Evolutionary conservation across 2,888 invertebrate species (phyloP).

Genomic region (Calameuta filiformis): DNA sequence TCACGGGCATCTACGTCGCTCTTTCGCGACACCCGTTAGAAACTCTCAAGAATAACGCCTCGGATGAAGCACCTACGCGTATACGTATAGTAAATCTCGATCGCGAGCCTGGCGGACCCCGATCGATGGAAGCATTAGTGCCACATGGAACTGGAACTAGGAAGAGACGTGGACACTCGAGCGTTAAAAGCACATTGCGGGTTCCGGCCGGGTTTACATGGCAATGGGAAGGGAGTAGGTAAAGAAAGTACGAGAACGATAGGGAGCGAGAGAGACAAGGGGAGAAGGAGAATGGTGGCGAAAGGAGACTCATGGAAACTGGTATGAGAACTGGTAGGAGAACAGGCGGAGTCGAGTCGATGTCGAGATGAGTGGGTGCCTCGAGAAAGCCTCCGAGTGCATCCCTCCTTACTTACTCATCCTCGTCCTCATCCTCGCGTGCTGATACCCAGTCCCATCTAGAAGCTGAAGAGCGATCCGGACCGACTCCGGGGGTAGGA

Average conservation of each 20-base stretch:
- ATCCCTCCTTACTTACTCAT: constrained; percentile 24
- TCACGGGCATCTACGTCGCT: background rate
- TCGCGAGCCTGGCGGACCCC: background rate
- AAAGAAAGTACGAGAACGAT: background rate
- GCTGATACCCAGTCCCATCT: constrained; percentile 18
- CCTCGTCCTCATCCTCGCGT: constrained; percentile 4
- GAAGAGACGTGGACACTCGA: constrained; percentile 39
- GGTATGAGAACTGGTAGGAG: constrained; percentile 16
- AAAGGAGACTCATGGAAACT: background rate
- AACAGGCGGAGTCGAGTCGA: constrained; percentile 36
- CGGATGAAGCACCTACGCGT: background rate
- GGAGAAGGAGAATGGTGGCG: background rate
- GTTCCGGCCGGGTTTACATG: constrained; percentile 28
- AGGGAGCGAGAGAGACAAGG: background rate
- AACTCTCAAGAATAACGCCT: background rate
- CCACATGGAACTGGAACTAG: constrained; percentile 27
- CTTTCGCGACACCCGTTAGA: background rate
- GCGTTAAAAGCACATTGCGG: constrained; percentile 42
- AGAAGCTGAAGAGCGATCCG: constrained; percentile 2
- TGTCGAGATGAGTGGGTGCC: constrained; percentile 42
- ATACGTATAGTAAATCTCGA: background rate
- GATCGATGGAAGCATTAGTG: constrained; percentile 24
- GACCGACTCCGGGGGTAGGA: background rate
- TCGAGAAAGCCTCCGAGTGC: constrained; percentile 36
- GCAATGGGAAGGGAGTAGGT: background rate